A percentile compares a stretch with the other conserved stretches of the same genome.
Evolutionary conservation across 2,888 invertebrate genomes (phyloP).

Genomic region (Erannis defoliaria): DNA sequence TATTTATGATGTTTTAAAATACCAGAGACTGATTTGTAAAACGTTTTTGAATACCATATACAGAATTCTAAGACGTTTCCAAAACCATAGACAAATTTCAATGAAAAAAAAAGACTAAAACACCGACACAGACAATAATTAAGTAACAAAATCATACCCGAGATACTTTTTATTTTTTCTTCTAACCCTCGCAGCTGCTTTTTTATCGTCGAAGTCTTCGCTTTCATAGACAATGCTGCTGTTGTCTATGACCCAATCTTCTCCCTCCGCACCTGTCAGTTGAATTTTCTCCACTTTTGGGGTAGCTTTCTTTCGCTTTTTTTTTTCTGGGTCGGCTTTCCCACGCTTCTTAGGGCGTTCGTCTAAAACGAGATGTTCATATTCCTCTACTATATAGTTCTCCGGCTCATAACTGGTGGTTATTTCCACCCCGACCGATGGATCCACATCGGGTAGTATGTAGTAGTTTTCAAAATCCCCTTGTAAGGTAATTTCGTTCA

Average conservation of each 20-base stretch:
- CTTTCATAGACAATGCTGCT: conserved; percentile 69
- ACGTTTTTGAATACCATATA: too few relatives aligned
- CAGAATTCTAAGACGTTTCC: too few relatives aligned
- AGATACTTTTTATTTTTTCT: conserved; percentile 83
- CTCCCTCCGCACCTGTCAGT: conserved; percentile 51
- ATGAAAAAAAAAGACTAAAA: too few relatives aligned
- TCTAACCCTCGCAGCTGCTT: conserved; percentile 69
- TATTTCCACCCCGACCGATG: conserved; percentile 75
- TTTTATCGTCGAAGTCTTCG: conserved; percentile 74
- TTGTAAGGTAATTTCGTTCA: conserved; percentile 76
- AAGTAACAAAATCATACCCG: conserved; percentile 79
- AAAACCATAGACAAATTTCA: background rate
- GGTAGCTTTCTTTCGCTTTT: conserved; percentile 61
- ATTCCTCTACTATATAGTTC: conserved; percentile 76
- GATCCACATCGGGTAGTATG: conserved; percentile 79
- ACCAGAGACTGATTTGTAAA: too few relatives aligned
- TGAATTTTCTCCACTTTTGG: conserved; percentile 50
- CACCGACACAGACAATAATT: conserved; percentile 40
- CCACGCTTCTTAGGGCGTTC: conserved; percentile 68
- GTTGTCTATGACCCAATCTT: conserved; percentile 76
- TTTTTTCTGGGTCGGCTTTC: conserved; percentile 62
- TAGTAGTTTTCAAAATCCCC: conserved; percentile 81
- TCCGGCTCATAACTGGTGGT: conserved; percentile 80
- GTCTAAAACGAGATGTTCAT: conserved; percentile 72
- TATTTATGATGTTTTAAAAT: too few relatives aligned